Evolutionary conservation across 2,113 vertebrate species (phyloP), one percentile per base, ranked within the genome.

Genomic region (Crotalus horridus): DNA sequence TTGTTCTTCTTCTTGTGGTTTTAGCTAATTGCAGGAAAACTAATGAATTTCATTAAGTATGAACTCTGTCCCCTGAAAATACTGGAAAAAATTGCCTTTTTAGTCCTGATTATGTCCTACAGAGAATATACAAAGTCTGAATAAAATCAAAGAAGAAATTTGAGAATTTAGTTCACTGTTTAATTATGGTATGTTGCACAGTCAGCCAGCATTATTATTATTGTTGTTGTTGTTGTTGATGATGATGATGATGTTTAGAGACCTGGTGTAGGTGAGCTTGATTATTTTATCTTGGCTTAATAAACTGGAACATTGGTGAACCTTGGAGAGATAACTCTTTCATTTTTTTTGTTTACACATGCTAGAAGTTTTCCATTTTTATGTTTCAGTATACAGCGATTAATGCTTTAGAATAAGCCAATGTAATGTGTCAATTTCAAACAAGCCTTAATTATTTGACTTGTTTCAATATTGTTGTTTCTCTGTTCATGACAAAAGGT

Each of bases 1-100:
- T 96, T 97, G 95, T 61, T 97, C 15, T 97, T 96, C 94, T 96
- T 97, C 94, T 95, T 96, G 96, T 96, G 96, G 95, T 92, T 97
- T 97, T 96, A 95, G 64, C 94, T 97, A 94, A 94, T 91, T 94
- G 92, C 92, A 92, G 46, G 93, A 94, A 95, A 95, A 93, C 94
- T 97, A 97, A 96, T 95, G 69, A 91, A 89, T 96, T 97, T 97
- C 90, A 9, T 90, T 89, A 95, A 94, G 87, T 39, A 91, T 94
- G 26, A 91, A 91, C 23, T 88, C 85, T 94, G 93, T 93, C 12
- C 95, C 93, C 95, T 93, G 94, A 96, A 97, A 86, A 96, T 92
- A 85, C 64, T 92, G 7, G 93, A 89, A 94, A 96, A 96, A 94
- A 6, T 26, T 90, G 1, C 33, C 53, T 61, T 92, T 89, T 93